Evolutionary conservation across 2,113 vertebrate genomes (phyloP).

Genomic region (Anhinga anhinga): DNA sequence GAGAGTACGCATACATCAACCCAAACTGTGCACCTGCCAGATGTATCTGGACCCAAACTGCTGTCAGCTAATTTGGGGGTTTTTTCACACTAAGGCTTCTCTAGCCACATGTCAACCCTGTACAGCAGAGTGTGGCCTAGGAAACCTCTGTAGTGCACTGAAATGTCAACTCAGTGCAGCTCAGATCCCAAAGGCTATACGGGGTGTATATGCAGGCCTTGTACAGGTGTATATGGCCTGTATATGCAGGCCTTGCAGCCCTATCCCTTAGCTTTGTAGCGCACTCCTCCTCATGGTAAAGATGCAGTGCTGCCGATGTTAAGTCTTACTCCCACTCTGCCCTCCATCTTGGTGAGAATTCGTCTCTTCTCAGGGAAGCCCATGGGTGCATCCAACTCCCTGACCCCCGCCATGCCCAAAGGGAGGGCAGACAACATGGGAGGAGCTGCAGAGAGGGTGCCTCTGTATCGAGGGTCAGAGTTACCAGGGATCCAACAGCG

Average conservation of each 20-base stretch:
- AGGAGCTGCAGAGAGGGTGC: neutral
- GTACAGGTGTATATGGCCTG: too few relatives aligned
- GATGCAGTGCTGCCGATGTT: neutral
- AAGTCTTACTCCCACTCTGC: neutral
- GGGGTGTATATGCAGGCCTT: neutral
- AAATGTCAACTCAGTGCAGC: neutral
- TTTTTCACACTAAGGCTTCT: neutral
- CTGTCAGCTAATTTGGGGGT: neutral
- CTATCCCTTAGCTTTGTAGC: neutral
- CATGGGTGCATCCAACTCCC: neutral
- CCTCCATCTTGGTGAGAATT: neutral
- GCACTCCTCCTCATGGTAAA: neutral
- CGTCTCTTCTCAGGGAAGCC: neutral
- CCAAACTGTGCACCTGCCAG: neutral
- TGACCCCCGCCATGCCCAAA: too few relatives aligned
- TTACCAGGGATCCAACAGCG: neutral
- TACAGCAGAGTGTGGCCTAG: neutral
- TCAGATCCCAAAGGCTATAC: neutral
- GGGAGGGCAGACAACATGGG: neutral
- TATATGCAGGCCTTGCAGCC: neutral
- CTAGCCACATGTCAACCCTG: neutral
- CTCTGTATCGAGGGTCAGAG: neutral
- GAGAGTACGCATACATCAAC: fast-evolving
- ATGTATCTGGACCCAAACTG: neutral
- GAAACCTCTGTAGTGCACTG: neutral